Conservation (phyloP, 2,113 vertebrate genomes). For the Abramis brama region DNA sequence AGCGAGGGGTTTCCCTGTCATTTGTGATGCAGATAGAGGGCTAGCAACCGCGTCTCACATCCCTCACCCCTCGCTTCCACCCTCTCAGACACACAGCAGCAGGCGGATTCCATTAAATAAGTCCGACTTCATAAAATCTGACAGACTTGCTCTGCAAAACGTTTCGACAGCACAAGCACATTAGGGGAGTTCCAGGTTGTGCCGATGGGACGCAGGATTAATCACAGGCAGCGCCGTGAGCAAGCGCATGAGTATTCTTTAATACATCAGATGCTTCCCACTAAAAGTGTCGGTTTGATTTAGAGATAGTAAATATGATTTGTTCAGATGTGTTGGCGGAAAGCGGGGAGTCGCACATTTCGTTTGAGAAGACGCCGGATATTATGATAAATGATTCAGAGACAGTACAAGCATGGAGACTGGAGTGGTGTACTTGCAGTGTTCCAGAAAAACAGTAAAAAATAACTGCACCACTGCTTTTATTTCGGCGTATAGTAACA, state of each 20-base stretch:
- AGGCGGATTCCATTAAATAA: conserved; percentile 21
- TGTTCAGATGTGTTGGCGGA: conserved; percentile 33
- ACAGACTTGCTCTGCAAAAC: conserved; percentile 33
- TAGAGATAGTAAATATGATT: conserved; percentile 55
- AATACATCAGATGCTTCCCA: conserved; percentile 40
- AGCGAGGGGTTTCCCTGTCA: background rate
- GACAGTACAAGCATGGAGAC: conserved; percentile 16
- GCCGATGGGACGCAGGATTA: conserved; percentile 35
- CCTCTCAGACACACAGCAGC: conserved; percentile 28
- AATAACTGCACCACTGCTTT: background rate
- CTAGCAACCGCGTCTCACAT: conserved; percentile 10
- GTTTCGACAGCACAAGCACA: conserved; percentile 30
- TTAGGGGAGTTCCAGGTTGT: conserved; percentile 36
- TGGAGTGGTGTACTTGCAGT: conserved; percentile 19
- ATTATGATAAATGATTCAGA: conserved; percentile 44
- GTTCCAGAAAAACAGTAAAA: conserved; percentile 11
- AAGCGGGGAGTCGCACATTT: conserved; percentile 39
- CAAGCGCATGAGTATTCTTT: conserved; percentile 26
- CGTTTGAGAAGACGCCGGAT: conserved; percentile 12
- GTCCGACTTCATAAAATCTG: conserved; percentile 43
- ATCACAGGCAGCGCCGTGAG: conserved; percentile 27
- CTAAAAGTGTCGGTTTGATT: conserved; percentile 53
- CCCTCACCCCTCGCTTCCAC: background rate
- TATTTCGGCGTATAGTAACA: background rate
- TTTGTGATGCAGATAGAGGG: background rate